Conservation (phyloP, 2,888 invertebrate genomes). For the Ametastegia equiseti region DNA sequence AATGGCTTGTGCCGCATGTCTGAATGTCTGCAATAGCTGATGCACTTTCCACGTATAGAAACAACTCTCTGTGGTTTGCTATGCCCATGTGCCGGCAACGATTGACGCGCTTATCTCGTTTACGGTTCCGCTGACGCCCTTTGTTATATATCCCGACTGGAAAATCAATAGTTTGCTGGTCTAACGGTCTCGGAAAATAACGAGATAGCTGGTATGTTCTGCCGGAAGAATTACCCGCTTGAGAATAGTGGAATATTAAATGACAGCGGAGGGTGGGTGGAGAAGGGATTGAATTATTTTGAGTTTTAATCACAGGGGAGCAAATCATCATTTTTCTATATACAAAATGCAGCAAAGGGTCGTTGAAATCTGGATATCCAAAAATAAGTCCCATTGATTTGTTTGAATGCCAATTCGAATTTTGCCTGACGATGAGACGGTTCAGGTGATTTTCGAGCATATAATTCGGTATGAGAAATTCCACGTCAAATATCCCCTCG, state of each 20-base stretch:
- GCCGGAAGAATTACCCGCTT: not conserved
- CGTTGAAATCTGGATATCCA: no score
- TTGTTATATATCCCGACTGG: conserved; percentile 7
- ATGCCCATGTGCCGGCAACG: not conserved
- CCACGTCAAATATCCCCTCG: not conserved
- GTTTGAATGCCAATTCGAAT: not conserved
- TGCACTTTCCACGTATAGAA: not conserved
- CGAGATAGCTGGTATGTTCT: not conserved
- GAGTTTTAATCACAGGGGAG: not conserved
- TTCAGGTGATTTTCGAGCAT: not conserved
- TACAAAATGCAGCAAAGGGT: no score
- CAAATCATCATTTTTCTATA: no score
- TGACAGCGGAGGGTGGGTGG: not conserved
- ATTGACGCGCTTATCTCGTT: conserved; percentile 35
- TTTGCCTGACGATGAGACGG: not conserved
- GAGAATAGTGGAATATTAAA: not conserved
- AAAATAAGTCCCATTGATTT: no score
- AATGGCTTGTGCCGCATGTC: not conserved
- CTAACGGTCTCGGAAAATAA: not conserved
- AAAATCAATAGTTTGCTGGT: conserved; percentile 26
- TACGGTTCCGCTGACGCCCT: conserved; percentile 1
- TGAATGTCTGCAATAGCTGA: not conserved
- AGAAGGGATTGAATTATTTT: not conserved
- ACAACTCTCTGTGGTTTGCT: not conserved
- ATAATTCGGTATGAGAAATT: not conserved